Evolutionary conservation across 2,888 invertebrate species (phyloP).

Genomic region (Labia minor): DNA sequence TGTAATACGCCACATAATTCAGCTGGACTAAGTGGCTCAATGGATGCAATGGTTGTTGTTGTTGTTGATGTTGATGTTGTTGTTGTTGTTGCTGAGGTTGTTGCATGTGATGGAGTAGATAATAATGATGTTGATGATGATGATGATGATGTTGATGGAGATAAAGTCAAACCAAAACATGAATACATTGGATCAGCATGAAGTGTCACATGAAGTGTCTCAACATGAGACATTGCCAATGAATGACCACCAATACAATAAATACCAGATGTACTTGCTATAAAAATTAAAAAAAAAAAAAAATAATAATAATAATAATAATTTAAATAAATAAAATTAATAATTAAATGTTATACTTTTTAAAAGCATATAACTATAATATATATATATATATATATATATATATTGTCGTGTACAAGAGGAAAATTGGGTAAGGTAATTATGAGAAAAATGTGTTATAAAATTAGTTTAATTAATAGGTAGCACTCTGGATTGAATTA

Average conservation of each 20-base stretch:
- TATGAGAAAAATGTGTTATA: too few species aligned
- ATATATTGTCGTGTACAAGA: too few species aligned
- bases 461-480: too few species aligned
- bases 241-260: slow-evolving; percentile 13
- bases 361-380: too few species aligned
- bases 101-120: slow-evolving; percentile 23
- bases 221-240: slow-evolving; percentile 44
- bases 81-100: slow-evolving; percentile 33
- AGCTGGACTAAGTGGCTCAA: slow-evolving; percentile 46
- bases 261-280: slow-evolving; percentile 15
- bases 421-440: too few species aligned
- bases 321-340: slow-evolving; percentile 13
- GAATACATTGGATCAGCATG: slow-evolving; percentile 39
- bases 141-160: slow-evolving; percentile 28
- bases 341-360: too few species aligned
- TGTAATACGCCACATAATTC: slow-evolving; percentile 63
- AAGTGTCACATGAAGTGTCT: slow-evolving; percentile 43
- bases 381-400: too few species aligned
- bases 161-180: slow-evolving; percentile 43
- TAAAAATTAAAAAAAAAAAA: slow-evolving; percentile 14
- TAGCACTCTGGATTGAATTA: too few species aligned
- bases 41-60: slow-evolving; percentile 40
- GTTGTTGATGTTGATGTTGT: slow-evolving; percentile 34
- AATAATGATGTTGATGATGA: neutral
- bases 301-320: too few species aligned